phyloP scores from a whole-genome alignment of 2,797 vertebrate genomes.

The Helarctos malayanus region DNA sequence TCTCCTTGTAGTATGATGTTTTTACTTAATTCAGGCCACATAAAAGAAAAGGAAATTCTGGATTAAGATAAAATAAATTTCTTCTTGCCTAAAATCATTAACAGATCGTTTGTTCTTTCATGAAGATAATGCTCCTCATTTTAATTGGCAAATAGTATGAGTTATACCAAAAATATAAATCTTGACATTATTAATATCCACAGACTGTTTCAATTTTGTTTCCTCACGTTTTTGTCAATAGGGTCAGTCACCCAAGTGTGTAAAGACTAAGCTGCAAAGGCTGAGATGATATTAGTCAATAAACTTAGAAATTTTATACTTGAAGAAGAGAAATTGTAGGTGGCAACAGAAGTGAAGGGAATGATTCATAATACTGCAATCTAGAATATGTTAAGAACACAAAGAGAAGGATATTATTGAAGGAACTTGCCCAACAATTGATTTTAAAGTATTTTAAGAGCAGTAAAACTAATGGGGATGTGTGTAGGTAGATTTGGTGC shows the following conservation, averaged over 20 bases:
- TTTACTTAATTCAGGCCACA: slow-evolving; percentile 90
- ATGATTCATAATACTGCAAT: background rate
- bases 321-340: background rate
- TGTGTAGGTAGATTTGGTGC: background rate
- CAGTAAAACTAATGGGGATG: background rate
- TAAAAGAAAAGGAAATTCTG: slow-evolving; percentile 89
- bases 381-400: background rate
- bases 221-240: background rate
- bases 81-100: slow-evolving; percentile 84
- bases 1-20: slow-evolving; percentile 86
- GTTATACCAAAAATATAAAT: slow-evolving; percentile 62
- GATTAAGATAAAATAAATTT: slow-evolving; percentile 89
- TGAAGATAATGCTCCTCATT: slow-evolving; percentile 77
- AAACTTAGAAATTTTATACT: background rate
- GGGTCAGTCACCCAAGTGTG: slow-evolving; percentile 45
- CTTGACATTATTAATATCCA: slow-evolving; percentile 48
- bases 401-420: background rate
- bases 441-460: slow-evolving; percentile 34
- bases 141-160: slow-evolving; percentile 69
- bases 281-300: background rate
- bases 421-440: background rate
- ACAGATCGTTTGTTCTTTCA: slow-evolving; percentile 73
- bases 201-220: slow-evolving; percentile 57
- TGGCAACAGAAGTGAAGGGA: slow-evolving; percentile 17
- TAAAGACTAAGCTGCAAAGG: background rate